Conservation (phyloP, 2,113 vertebrate genomes). For the Pleuronectes platessa region DNA sequence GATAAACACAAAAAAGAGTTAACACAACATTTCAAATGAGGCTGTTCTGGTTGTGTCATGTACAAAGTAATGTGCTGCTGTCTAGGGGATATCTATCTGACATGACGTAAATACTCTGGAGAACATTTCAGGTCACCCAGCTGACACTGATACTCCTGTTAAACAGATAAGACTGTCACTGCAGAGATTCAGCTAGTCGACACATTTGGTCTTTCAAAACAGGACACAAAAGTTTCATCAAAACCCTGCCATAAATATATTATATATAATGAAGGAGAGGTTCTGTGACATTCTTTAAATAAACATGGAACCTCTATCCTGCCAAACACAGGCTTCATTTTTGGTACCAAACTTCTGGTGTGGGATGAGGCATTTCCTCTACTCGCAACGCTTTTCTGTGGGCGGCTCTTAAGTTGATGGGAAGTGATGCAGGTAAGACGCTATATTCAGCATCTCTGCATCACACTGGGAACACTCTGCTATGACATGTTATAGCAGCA, state of each 20-base stretch:
- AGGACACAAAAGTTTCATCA: too few relatives aligned
- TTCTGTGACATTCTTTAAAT: not conserved
- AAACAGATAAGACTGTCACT: slow-evolving; percentile 17
- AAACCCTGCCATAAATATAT: too few relatives aligned
- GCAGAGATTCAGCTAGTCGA: not conserved
- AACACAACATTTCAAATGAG: not conserved
- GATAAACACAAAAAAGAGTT: not conserved
- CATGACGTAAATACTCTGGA: slow-evolving; percentile 33
- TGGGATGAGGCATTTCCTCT: not conserved
- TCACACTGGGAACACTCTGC: not conserved
- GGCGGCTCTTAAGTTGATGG: not conserved
- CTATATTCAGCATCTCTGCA: slow-evolving; percentile 17
- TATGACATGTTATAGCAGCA: not conserved
- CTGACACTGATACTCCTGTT: slow-evolving; percentile 9
- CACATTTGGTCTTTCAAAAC: not conserved
- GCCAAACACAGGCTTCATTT: not conserved
- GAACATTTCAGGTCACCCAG: slow-evolving; percentile 39
- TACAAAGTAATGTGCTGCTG: not conserved
- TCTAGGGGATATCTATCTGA: not conserved
- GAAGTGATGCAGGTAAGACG: slow-evolving; percentile 15
- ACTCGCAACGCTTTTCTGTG: not conserved
- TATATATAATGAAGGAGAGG: not conserved
- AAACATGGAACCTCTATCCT: not conserved
- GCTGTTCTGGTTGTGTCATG: not conserved
- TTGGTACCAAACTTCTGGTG: too few relatives aligned